Conservation (phyloP, 2,888 invertebrate species). For the Sceliomorpha sp. region DNA sequence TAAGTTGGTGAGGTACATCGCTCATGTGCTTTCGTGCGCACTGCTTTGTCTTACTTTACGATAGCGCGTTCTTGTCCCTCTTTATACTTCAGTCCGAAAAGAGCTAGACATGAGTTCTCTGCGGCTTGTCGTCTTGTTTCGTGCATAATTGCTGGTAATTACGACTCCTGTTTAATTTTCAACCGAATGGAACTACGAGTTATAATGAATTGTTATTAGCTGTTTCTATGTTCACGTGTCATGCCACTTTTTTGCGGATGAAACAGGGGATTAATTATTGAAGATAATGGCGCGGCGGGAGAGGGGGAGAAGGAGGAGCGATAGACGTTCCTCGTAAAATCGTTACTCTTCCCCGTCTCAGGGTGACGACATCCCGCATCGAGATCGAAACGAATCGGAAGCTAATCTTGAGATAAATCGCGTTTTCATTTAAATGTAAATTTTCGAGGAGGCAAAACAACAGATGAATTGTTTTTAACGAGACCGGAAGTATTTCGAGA, state of each 20-base stretch:
- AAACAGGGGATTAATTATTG: slow-evolving; percentile 26
- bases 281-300: slow-evolving; percentile 10
- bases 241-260: slow-evolving; percentile 23
- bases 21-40: slow-evolving; percentile 43
- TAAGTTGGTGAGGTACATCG: slow-evolving; percentile 50
- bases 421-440: slow-evolving; percentile 3
- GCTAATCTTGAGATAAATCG: slow-evolving; percentile 34
- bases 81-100: slow-evolving; percentile 21
- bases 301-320: slow-evolving; percentile 14
- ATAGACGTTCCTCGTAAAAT: slow-evolving; percentile 28
- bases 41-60: slow-evolving; percentile 34
- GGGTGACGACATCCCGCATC: slow-evolving; percentile 22
- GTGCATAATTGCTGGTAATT: slow-evolving; percentile 44
- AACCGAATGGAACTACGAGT: slow-evolving; percentile 34
- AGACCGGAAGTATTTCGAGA: no score
- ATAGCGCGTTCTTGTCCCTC: slow-evolving; percentile 24
- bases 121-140: slow-evolving; percentile 29
- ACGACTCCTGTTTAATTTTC: slow-evolving; percentile 38
- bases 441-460: slow-evolving; percentile 4
- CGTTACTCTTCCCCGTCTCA: slow-evolving; percentile 29
- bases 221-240: slow-evolving; percentile 40
- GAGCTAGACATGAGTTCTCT: slow-evolving; percentile 27
- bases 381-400: slow-evolving; percentile 32
- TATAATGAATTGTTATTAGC: slow-evolving; percentile 45
- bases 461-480: background rate